Base-by-base conservation (phyloP, 2,888 invertebrate genomes). In the Syritta pipiens region DNA sequence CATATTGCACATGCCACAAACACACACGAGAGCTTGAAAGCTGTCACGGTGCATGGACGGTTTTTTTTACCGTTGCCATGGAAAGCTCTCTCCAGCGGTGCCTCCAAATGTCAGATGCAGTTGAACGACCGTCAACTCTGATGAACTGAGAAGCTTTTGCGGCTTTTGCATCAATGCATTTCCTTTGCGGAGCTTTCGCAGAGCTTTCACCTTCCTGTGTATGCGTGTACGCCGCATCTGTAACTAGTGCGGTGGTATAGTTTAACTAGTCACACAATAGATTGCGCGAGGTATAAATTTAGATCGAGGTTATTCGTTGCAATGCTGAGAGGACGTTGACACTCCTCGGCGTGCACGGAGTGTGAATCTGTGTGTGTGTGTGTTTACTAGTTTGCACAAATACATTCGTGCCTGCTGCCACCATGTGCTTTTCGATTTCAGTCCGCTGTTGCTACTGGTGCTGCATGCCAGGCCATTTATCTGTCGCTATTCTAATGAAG, bases 271-370 rank as follows among this genome's bases (percentile, higher is more conserved):
- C 79, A 57, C 74, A 74, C 79, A 79, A 79, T 79, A 79, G 79
- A 74, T 79, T 79, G 79, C 62, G 57, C 79, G 74, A 68, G 51
- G 83, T 85, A 85, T 83, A 84, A 85, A 86, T 87, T 85, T 88
- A 85, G 88, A 87, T 88, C 88, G 88, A 88, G 88, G 88, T 85
- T 86, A 85, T 86, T 86, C 85, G 85, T 86, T 85, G 86, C 88
- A 88, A 87, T 88, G 87, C 87, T 86, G 85, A 83, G 82, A 85
- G 86, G 84, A 77, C 87, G 85, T 86, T 86, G 87, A 86, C 79
- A 79, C 67, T 68, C 35, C 67, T 72, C 51, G 72, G 35, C 65
- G 60, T 17, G 55, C 55, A 51, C 22, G 59, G 32, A 24, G 24
- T 57, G 57, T 62, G 69, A 48, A 62, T 68, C 60, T 60, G 26